Percentiles rank a stretch among this genome's conserved stretches.
Conservation (phyloP, 2,113 vertebrate genomes). For the Hiodon tergisus region DNA sequence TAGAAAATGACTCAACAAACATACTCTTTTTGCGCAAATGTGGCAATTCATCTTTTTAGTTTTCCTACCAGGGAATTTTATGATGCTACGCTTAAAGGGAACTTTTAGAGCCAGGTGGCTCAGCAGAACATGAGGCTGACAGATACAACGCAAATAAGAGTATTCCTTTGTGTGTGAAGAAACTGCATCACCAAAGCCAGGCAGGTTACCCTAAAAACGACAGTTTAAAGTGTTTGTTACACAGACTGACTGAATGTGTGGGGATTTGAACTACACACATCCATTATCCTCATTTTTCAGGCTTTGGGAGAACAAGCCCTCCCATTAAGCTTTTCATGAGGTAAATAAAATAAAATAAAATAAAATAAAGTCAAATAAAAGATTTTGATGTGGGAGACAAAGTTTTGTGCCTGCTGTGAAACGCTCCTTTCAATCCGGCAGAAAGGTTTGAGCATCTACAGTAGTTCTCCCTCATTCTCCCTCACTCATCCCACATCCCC, state of each 20-base stretch:
- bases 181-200: too few species aligned
- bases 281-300: slow-evolving; percentile 1
- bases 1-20: too few species aligned
- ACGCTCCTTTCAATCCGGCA: slow-evolving; percentile 1
- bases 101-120: too few species aligned
- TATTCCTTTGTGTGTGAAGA: too few species aligned
- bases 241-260: not conserved
- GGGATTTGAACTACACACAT: not conserved
- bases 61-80: too few species aligned
- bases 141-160: too few species aligned
- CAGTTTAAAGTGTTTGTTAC: too few species aligned
- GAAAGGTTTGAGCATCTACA: not conserved
- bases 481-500: not conserved
- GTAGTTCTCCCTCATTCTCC: not conserved
- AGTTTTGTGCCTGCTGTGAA: not conserved
- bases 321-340: slow-evolving; percentile 2
- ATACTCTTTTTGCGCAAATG: too few species aligned
- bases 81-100: too few species aligned
- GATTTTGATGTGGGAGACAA: slow-evolving; percentile 10
- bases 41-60: too few species aligned
- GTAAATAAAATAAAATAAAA: not conserved
- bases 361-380: not conserved
- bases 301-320: not conserved
- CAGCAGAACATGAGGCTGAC: too few species aligned
- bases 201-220: too few species aligned